These are phyloP conservation scores for Electrophaes corylata DNA, from an alignment of 2,888 invertebrate genomes.

Conservation along the genomic window DNA sequence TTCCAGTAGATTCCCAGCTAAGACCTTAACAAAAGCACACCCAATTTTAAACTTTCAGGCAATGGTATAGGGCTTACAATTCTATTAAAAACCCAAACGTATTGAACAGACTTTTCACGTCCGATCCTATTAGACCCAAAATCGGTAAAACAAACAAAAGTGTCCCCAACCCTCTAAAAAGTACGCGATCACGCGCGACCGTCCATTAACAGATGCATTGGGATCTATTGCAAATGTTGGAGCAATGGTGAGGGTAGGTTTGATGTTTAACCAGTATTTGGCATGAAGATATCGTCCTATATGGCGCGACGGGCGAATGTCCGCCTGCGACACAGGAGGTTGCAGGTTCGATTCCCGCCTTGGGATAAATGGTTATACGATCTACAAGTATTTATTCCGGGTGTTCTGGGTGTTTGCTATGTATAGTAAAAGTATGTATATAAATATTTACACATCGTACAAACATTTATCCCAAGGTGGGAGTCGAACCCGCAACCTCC, in stretches of 20 bases:
- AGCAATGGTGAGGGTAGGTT: constrained; percentile 11
- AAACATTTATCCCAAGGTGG: too few species aligned
- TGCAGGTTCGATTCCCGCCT: too few species aligned
- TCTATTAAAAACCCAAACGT: background rate
- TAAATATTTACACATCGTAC: too few species aligned
- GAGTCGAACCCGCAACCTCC: too few species aligned
- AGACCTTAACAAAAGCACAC: background rate
- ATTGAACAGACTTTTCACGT: constrained; percentile 35
- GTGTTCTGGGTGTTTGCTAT: too few species aligned
- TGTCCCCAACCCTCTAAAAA: constrained; percentile 31
- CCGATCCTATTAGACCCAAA: constrained; percentile 40
- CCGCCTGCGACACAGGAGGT: too few species aligned
- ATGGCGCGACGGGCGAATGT: too few species aligned
- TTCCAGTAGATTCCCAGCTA: constrained; percentile 13
- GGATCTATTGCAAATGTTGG: constrained; percentile 15
- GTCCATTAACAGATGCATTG: constrained; percentile 40
- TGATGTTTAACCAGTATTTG: background rate
- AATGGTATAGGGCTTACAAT: background rate
- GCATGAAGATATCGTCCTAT: too few species aligned
- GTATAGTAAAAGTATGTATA: too few species aligned
- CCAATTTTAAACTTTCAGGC: constrained; percentile 5
- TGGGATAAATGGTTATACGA: too few species aligned
- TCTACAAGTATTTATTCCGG: too few species aligned
- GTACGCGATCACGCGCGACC: constrained; percentile 28
- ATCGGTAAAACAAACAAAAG: constrained; percentile 39